These are phyloP conservation scores for Sturnus vulgaris DNA, from an alignment of 2,113 vertebrate genomes.

Conservation along the genomic window DNA sequence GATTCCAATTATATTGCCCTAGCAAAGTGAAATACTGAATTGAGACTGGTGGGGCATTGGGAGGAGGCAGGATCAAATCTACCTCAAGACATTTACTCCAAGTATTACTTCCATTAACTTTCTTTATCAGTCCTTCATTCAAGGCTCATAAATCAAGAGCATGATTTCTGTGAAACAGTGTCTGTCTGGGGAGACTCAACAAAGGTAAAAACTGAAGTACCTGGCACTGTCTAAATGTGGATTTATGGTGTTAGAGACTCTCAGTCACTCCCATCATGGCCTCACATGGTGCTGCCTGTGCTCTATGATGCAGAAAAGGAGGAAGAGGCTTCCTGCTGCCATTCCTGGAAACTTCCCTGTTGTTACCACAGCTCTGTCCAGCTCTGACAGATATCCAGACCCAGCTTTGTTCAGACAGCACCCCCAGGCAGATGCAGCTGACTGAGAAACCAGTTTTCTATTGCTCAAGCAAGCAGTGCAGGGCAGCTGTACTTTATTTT, in stretches of 20 bases:
- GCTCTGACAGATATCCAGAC: neutral
- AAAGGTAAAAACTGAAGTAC: neutral
- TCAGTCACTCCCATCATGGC: rapidly evolving
- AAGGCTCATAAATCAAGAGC: neutral
- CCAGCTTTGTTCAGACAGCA: neutral
- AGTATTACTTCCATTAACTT: neutral
- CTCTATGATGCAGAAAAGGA: neutral
- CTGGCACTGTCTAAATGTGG: neutral
- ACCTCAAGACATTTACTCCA: neutral
- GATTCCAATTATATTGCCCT: neutral
- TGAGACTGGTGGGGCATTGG: rapidly evolving
- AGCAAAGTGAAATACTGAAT: neutral
- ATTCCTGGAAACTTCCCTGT: neutral
- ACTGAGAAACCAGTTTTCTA: neutral
- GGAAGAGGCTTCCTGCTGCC: neutral
- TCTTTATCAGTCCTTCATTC: neutral
- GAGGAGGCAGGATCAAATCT: neutral
- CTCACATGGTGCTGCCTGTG: neutral
- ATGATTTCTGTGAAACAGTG: neutral
- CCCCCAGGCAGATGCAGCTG: neutral
- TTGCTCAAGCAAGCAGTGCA: neutral
- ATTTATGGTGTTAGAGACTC: neutral
- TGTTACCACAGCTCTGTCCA: neutral
- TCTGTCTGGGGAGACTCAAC: neutral
- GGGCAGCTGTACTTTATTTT: neutral